Conservation (phyloP, 1,140 invertebrate species). For the Hydropsyche tenuis region DNA sequence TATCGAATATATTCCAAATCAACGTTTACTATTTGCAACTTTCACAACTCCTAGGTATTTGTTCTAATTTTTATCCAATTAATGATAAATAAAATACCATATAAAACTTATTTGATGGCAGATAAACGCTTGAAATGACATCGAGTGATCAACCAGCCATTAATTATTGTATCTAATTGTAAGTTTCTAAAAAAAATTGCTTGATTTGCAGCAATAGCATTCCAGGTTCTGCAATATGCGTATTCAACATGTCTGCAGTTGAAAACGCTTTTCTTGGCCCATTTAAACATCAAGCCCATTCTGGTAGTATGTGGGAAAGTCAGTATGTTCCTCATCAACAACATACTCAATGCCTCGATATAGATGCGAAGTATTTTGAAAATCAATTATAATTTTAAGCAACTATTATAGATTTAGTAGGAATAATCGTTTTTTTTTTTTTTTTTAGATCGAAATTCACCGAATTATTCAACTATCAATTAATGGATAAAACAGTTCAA, state of each 20-base stretch:
- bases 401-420: no score
- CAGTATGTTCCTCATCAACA: slow-evolving; percentile 18
- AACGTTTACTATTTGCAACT: slow-evolving; percentile 87
- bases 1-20: slow-evolving; percentile 77
- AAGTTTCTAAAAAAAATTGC: no score
- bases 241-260: slow-evolving; percentile 86
- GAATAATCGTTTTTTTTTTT: background rate
- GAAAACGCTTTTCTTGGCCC: slow-evolving; percentile 82
- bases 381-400: background rate
- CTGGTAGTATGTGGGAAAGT: slow-evolving; percentile 78
- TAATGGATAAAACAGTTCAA: slow-evolving; percentile 88
- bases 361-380: slow-evolving; percentile 7
- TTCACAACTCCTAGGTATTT: slow-evolving; percentile 91
- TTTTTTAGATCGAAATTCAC: slow-evolving; percentile 52
- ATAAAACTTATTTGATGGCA: background rate
- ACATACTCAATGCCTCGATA: slow-evolving; percentile 21
- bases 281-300: slow-evolving; percentile 83
- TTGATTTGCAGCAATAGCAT: slow-evolving; percentile 83
- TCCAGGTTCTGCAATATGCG: slow-evolving; percentile 89
- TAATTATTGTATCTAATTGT: no score
- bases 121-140: background rate
- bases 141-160: no score
- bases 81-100: slow-evolving; percentile 10
- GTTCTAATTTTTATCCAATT: background rate
- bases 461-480: slow-evolving; percentile 79